Base-by-base conservation (phyloP, 2,797 vertebrate species). In the Yasuhikotakia modesta region DNA sequence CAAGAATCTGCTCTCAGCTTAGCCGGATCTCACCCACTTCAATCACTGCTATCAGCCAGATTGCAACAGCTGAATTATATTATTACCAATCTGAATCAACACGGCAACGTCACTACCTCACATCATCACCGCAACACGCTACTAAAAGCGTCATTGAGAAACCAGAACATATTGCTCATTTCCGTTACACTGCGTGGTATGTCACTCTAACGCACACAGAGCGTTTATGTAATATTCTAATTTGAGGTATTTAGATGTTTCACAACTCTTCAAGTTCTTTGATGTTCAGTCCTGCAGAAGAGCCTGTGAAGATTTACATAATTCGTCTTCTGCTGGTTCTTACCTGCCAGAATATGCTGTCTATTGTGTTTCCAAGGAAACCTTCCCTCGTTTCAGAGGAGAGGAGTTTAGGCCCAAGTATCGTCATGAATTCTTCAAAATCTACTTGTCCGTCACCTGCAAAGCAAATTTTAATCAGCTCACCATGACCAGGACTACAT, bases 261-360 rank as follows among this genome's bases (percentile, higher is more conserved):
- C n/a, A 53, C 57, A 6, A 39, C 32, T 19, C 10, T n/a, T n/a
- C n/a, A n/a, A 43, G 32, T 21, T 46, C 21, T 65, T 65, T 65
- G 48, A 74, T 53, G 46, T 64, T 53, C 22, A 55, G n/a, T n/a
- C n/a, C n/a, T n/a, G n/a, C n/a, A n/a, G n/a, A n/a, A n/a, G n/a
- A n/a, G n/a, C 14, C 65, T 17, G 30, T 1, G 13, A 58, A 27
- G 22, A 58, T 5, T 10, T 57, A 10, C 10, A 2, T 17, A 46
- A 57, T 57, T 64, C n/a, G 19, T 27, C 45, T 17, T 64, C 30
- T 21, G 24, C 0, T 5, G 3, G 57, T 55, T 77, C 91, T 94
- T 88, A 98, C 96, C 95, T 98, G 96, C 96, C 96, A 98, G 91
- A 98, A 98, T 93, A 98, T 98, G 91, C 95, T 96, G 82, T 98